Conservation (phyloP, 2,888 invertebrate species). For the Amphipyra berbera region DNA sequence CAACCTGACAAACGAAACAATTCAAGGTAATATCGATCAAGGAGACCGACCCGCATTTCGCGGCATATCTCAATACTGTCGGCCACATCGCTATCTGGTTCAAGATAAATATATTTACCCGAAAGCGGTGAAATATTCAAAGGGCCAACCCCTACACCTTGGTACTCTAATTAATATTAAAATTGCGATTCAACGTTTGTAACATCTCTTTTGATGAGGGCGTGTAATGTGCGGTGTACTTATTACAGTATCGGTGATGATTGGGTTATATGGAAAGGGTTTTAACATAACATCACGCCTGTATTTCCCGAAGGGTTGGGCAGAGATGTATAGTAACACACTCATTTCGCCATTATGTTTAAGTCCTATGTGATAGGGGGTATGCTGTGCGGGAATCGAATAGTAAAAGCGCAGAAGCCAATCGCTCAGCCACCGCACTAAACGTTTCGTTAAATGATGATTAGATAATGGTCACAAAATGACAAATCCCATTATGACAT, state of each 20-base stretch:
- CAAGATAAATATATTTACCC: conserved; percentile 55
- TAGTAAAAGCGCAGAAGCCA: too few species aligned
- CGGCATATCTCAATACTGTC: conserved; percentile 33
- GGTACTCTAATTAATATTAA: conserved; percentile 73
- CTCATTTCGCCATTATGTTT: too few species aligned
- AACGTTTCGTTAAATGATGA: too few species aligned
- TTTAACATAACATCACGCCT: too few species aligned
- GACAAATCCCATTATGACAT: too few species aligned
- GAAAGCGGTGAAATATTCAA: conserved; percentile 72
- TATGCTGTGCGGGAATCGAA: too few species aligned
- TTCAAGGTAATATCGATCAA: conserved; percentile 38
- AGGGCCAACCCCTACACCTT: conserved; percentile 57
- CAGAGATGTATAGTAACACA: too few species aligned
- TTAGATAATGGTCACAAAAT: too few species aligned
- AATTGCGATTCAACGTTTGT: conserved; percentile 63
- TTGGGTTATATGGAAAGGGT: too few species aligned
- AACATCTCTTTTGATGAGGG: conserved; percentile 43
- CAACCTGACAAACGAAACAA: conserved; percentile 17
- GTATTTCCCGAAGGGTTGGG: too few species aligned
- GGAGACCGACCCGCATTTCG: conserved; percentile 49
- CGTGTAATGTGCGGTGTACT: background rate
- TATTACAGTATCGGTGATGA: background rate
- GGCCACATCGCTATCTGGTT: conserved; percentile 36
- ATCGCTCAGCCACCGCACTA: too few species aligned
- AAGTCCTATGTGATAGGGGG: too few species aligned